These are phyloP conservation scores for Miltochrista miniata DNA, from an alignment of 2,888 invertebrate species.

Conservation along the genomic window DNA sequence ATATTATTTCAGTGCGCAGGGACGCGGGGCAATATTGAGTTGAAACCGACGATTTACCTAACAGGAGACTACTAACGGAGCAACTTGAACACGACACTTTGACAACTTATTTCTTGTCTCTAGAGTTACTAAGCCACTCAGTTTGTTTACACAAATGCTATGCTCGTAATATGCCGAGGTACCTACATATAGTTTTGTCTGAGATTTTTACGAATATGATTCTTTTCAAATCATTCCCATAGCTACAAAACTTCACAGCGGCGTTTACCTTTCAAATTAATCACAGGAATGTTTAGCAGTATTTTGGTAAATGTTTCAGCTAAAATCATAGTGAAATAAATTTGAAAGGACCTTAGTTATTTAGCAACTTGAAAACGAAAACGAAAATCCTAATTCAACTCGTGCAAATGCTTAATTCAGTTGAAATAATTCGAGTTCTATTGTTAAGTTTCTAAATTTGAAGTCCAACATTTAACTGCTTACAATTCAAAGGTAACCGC, in stretches of 20 bases:
- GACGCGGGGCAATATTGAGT: slow-evolving; percentile 74
- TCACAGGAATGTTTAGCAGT: slow-evolving; percentile 8
- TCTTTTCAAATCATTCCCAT: too few species aligned
- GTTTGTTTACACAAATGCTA: slow-evolving; percentile 67
- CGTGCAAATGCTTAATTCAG: slow-evolving; percentile 76
- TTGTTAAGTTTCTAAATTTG: slow-evolving; percentile 80
- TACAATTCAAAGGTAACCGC: slow-evolving; percentile 82
- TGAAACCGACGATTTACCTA: slow-evolving; percentile 80
- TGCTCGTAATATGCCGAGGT: slow-evolving; percentile 61
- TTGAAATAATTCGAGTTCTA: slow-evolving; percentile 79
- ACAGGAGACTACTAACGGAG: slow-evolving; percentile 74
- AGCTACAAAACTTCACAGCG: too few species aligned
- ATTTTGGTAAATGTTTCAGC: slow-evolving; percentile 53
- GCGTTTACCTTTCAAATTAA: background rate
- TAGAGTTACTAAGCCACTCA: slow-evolving; percentile 71
- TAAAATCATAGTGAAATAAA: slow-evolving; percentile 58
- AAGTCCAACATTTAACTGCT: slow-evolving; percentile 81
- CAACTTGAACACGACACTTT: slow-evolving; percentile 79
- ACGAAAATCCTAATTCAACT: slow-evolving; percentile 75
- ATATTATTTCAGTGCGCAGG: slow-evolving; percentile 75
- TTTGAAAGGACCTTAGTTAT: slow-evolving; percentile 68
- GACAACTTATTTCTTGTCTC: slow-evolving; percentile 82
- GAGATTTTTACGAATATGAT: slow-evolving; percentile 30
- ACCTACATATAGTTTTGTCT: slow-evolving; percentile 38
- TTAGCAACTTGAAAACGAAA: slow-evolving; percentile 69